Base-by-base conservation (phyloP, 2,113 vertebrate genomes). In the Balaenoptera acutorostrata region DNA sequence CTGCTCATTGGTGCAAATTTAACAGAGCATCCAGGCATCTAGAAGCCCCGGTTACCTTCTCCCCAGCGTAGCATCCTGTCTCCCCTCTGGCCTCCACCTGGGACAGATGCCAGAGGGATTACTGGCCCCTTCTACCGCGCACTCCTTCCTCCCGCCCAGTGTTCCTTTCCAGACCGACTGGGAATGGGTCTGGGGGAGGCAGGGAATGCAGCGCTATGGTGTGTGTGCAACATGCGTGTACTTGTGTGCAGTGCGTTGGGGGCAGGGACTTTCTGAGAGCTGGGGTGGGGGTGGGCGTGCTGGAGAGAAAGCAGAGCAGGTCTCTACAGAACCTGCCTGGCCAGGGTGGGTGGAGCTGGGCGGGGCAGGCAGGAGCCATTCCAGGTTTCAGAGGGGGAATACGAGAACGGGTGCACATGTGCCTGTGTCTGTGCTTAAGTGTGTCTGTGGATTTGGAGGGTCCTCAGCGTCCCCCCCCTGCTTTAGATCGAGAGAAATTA, bases 291-390 rank as follows among this genome's bases (percentile, higher is more conserved):
- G 89, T 66, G 46, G 75, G 86, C 85, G 86, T 93, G 86, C 78
- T 36, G 13, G 88, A 46, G 84, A 91, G 96, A 96, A 86, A 59
- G 93, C 74, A 15, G 90, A 97, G 92, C 98, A 98, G 97, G 97
- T 97, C 97, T 95, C 87, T 96, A 95, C 96, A 98, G 97, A 98
- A 95, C 97, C 97, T 96, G 96, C 96, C 95, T 52, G 55, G 96
- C 93, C 72, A 23, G 96, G 96, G 90, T 31, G 27, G 94, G 96
- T 97, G 97, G 96, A 93, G 97, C 68, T 92, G 93, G 97, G 97
- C 90, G 96, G 96, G 95, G 97, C 96, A 21, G 90, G 87, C 89
- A 59, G 97, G 86, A 97, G 92, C 93, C 72, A 12, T 59, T 95
- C 78, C 92, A 96, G 95, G 82, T 95, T 96, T 91, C 78, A 23